Evolutionary conservation across 2,888 invertebrate genomes (phyloP), one percentile per base, ranked within the genome.

Genomic region (Agriopis leucophaearia): DNA sequence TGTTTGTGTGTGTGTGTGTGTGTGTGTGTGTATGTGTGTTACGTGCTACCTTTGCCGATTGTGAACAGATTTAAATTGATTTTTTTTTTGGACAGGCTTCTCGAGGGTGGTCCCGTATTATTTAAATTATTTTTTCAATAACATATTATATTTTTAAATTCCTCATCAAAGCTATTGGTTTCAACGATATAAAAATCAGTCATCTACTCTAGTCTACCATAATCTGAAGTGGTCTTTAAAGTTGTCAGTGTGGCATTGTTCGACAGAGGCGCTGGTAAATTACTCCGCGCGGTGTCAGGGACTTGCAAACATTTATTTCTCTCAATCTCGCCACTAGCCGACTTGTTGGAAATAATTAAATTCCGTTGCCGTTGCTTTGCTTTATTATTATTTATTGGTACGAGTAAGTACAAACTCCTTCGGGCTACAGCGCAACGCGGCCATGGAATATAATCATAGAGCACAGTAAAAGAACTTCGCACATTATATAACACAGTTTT

Each of bases 341-440:
- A 27, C 27, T 83, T 82, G 82, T 82, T 82, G 77, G 79, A 77
- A 84, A 86, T 88, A 86, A 88, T 87, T 86, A 88, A 88, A 88
- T 88, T 88, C 87, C 86, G 74, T 78, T 75, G 74, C 76, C 72
- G 81, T 75, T 76, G 80, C 81, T 84, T 85, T 85, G 81, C 76
- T 78, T 82, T 84, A 84, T 85, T 83, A 85, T 84, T 85, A 86
- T 88, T 85, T 87, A 87, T 85, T 77, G 82, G 81, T 59, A 59
- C 50, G 50, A 82, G 81, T 59, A 59, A 59, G 50, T 76, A 72
- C 76, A 71, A 80, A 45, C 62, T 66, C 66, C 67, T 63, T 57
- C 54, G 54, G 45, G 64, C 68, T 44, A 51, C 63, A 16, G 48
- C 18, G 55, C 45, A 64, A 36, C 45, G 44, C 13, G 38, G 51